Evolutionary conservation across 2,888 invertebrate species (phyloP).

Genomic region (Andricus quercusramuli): DNA sequence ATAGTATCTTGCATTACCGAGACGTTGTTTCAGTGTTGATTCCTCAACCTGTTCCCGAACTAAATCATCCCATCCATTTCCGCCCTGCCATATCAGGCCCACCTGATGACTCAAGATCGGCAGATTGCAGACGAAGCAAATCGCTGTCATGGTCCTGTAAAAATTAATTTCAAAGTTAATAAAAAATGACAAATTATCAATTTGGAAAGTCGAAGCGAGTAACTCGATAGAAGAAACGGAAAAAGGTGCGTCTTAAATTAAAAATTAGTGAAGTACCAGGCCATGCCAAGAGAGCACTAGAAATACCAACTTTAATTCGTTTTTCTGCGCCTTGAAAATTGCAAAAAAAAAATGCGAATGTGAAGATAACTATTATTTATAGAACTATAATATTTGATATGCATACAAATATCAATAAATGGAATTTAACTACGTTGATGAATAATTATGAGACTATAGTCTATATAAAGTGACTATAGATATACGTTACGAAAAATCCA

Average conservation of each 20-base stretch:
- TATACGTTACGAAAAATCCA: not conserved
- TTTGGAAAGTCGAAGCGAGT: not conserved
- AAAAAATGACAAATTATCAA: not conserved
- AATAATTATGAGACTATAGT: too few relatives aligned
- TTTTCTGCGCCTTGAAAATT: slow-evolving; percentile 29
- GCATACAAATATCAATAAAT: not conserved
- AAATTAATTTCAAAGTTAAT: slow-evolving; percentile 49
- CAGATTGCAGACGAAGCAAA: slow-evolving; percentile 97
- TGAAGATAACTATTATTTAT: not conserved
- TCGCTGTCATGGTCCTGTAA: slow-evolving; percentile 93
- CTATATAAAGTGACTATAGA: not conserved
- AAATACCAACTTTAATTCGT: slow-evolving; percentile 53
- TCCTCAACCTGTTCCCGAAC: slow-evolving; percentile 93
- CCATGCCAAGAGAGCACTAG: slow-evolving; percentile 72
- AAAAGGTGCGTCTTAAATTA: slow-evolving; percentile 67
- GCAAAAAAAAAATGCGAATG: not conserved
- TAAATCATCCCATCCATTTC: slow-evolving; percentile 96
- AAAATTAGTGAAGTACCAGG: slow-evolving; percentile 69
- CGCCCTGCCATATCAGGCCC: slow-evolving; percentile 95
- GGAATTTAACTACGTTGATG: not conserved
- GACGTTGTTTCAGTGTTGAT: slow-evolving; percentile 89
- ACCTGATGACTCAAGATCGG: slow-evolving; percentile 97
- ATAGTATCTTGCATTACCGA: slow-evolving; percentile 80
- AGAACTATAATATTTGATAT: not conserved
- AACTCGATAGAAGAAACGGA: slow-evolving; percentile 58